Evolutionary conservation across 2,888 invertebrate genomes (phyloP), one percentile per base, ranked within the genome.

Genomic region (Nemotelus nigrinus): DNA sequence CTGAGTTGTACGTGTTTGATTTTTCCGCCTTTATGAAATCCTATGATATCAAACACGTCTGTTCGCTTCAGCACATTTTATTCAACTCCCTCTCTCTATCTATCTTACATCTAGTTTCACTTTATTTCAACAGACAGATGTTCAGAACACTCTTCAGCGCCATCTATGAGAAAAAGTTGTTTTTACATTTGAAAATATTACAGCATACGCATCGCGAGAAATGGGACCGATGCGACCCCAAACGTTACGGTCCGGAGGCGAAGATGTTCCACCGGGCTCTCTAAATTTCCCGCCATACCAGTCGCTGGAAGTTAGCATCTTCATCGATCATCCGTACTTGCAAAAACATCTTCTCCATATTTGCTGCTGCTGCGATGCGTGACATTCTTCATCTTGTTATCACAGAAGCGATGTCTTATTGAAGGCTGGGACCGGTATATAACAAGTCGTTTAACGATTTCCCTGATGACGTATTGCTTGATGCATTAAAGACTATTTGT

Each of bases 261-360:
- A 47, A n/a, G 47, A 10, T 65, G 45, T 47, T 45, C 25, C 4
- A 65, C 47, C 25, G 43, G 45, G n/a, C n/a, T 7, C n/a, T 10
- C 10, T 7, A n/a, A 10, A 45, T 47, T 3, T 47, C 2, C 25
- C 65, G 7, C 65, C 65, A 65, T n/a, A 65, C 2, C 8, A 65
- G 8, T 8, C 65, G 44, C 10, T 65, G 65, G 10, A 8, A n/a
- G 10, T 44, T 10, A 2, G 3, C 8, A 65, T 65, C 65, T 8
- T 65, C 4, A 45, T 3, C 3, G 47, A 10, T 10, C 45, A 65
- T 44, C 8, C 8, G 8, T 47, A 65, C n/a, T 65, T 65, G 65
- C 2, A 8, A 2, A 45, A n/a, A 65, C 65, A 65, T 65, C n/a
- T 65, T 50, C 45, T 65, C 65, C 25, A 47, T 4, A 10, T 65